phyloP scores from a whole-genome alignment of 2,888 invertebrate species.

The Acleris emargana region DNA sequence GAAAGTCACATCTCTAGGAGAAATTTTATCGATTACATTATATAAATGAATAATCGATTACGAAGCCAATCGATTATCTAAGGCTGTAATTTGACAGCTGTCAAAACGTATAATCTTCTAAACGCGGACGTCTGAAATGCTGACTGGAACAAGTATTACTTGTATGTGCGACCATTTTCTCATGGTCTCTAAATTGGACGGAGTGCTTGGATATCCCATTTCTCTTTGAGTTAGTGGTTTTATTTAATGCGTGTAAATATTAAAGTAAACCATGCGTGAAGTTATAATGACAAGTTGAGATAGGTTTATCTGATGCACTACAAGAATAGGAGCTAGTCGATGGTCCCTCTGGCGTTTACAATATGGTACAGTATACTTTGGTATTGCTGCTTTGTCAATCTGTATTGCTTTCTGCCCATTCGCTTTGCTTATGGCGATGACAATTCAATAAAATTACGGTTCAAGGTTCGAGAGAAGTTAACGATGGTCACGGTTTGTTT shows the following conservation, averaged over 20 bases:
- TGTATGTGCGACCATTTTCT: conserved; percentile 17
- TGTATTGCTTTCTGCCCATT: conserved; percentile 26
- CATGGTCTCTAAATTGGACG: conserved; percentile 1
- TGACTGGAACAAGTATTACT: conserved; percentile 36
- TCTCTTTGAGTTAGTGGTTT: background rate
- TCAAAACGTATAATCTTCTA: conserved; percentile 44
- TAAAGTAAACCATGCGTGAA: conserved; percentile 34
- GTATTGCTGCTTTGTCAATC: background rate
- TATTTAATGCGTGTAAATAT: conserved; percentile 29
- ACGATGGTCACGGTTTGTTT: conserved; percentile 12
- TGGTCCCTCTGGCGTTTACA: background rate
- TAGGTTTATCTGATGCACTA: conserved; percentile 31
- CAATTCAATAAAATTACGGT: conserved; percentile 24
- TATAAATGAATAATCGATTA: conserved; percentile 45
- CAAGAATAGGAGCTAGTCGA: too few relatives aligned
- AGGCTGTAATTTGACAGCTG: conserved; percentile 46
- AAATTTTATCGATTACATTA: conserved; percentile 41
- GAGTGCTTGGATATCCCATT: background rate
- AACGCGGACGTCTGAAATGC: conserved; percentile 36
- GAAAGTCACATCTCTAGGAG: conserved; percentile 38
- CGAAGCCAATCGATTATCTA: conserved; percentile 44
- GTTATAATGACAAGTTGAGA: conserved; percentile 36
- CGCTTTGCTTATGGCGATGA: conserved; percentile 9
- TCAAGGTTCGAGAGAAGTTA: conserved; percentile 11
- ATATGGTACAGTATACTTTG: conserved; percentile 2